Conservation (phyloP, 23 tunicate species). For the Clavelina lepadiformis region DNA sequence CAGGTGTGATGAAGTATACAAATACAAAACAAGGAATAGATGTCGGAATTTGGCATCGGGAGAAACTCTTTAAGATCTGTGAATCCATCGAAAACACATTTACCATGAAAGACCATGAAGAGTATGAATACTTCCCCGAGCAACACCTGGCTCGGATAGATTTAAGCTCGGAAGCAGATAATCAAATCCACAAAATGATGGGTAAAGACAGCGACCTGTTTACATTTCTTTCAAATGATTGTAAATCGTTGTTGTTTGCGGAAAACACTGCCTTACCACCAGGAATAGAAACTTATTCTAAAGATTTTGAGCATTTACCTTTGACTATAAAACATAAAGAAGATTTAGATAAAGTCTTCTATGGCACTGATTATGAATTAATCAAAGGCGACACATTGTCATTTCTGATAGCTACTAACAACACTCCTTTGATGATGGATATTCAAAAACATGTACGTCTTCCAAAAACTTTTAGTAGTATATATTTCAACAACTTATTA, state of each 20-base stretch:
- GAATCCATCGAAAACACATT: constrained; percentile 25
- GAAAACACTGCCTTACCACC: constrained; percentile 72
- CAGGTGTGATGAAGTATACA: constrained; percentile 71
- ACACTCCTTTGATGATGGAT: constrained; percentile 62
- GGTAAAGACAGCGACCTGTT: constrained; percentile 18
- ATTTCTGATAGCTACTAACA: constrained; percentile 47
- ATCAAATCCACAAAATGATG: constrained; percentile 16
- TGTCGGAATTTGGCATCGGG: constrained; percentile 77
- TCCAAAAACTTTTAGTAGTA: neutral
- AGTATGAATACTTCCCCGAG: constrained; percentile 63
- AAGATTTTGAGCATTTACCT: constrained; percentile 84
- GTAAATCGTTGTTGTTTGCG: constrained; percentile 24
- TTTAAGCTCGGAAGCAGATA: constrained; percentile 14
- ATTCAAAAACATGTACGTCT: constrained; percentile 76
- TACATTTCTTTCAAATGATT: constrained; percentile 33
- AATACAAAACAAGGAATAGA: constrained; percentile 31
- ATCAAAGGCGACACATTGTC: constrained; percentile 12
- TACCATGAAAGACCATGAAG: constrained; percentile 56
- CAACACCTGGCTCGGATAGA: constrained; percentile 34
- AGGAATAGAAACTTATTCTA: constrained; percentile 76
- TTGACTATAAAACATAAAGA: constrained; percentile 45
- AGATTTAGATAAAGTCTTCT: constrained; percentile 50
- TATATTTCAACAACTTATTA: too few relatives aligned
- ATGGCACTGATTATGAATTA: constrained; percentile 24
- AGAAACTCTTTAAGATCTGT: constrained; percentile 63